Percentiles rank a stretch among this genome's conserved stretches.
phyloP scores from a whole-genome alignment of 2,888 invertebrate species.

The Dasysyrphus albostriatus region DNA sequence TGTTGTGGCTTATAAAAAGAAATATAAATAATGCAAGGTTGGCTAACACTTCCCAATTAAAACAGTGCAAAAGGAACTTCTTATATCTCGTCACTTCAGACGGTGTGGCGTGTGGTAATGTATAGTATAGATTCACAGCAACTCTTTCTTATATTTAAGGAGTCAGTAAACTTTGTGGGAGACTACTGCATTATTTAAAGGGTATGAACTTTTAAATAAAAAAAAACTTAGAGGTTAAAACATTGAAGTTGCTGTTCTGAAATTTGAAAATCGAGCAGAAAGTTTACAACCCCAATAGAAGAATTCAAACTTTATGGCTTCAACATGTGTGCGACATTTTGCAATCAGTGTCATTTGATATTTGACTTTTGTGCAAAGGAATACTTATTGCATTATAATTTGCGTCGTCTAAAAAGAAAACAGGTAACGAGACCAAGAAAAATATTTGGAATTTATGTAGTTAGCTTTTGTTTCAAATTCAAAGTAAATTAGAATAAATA shows the following conservation, averaged over 20 bases:
- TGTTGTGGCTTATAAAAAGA: slow-evolving; percentile 15
- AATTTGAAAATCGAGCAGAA: neutral
- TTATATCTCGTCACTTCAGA: slow-evolving; percentile 6
- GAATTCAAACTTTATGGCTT: slow-evolving; percentile 1
- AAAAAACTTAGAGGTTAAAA: neutral
- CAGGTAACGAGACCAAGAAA: no score
- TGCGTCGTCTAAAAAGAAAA: neutral
- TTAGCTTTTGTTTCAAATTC: no score
- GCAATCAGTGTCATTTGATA: slow-evolving; percentile 8
- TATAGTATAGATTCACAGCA: slow-evolving; percentile 2
- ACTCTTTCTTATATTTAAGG: neutral
- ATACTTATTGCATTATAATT: neutral
- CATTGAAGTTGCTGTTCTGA: neutral
- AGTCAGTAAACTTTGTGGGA: slow-evolving; percentile 15
- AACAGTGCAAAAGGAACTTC: neutral
- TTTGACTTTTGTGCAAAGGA: neutral
- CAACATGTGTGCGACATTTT: neutral
- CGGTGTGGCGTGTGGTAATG: neutral
- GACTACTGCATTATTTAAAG: neutral
- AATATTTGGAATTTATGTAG: no score
- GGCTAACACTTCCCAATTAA: neutral
- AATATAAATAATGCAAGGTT: neutral
- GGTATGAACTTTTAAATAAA: neutral
- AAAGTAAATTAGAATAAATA: no score
- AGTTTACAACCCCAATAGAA: slow-evolving; percentile 10